Conservation (phyloP, 2,797 vertebrate genomes). For the Phoebastria nigripes region DNA sequence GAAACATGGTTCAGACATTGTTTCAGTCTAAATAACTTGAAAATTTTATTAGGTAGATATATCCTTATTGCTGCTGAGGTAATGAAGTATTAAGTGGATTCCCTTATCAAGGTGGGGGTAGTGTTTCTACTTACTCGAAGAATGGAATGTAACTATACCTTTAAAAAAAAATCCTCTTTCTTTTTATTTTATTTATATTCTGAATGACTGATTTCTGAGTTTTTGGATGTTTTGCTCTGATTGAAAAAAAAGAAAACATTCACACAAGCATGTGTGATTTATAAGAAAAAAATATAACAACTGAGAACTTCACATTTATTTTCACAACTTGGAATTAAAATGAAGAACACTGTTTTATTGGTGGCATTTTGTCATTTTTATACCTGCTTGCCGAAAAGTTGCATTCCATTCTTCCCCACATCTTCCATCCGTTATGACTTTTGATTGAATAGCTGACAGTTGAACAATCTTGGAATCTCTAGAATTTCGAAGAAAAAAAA, state of each 20-base stretch:
- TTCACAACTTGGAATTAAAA: neutral
- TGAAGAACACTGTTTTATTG: neutral
- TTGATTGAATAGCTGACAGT: neutral
- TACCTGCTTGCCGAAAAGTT: neutral
- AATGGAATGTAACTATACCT: neutral
- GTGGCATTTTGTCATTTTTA: slow-evolving; percentile 27
- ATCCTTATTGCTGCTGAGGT: neutral
- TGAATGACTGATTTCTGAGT: neutral
- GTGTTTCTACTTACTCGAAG: neutral
- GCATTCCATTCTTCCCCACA: neutral
- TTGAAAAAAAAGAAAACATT: neutral
- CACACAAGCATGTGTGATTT: neutral
- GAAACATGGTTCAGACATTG: neutral
- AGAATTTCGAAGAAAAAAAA: neutral
- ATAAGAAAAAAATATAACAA: neutral
- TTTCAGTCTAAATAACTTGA: neutral
- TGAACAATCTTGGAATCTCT: neutral
- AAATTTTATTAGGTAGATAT: neutral
- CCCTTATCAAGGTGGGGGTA: neutral
- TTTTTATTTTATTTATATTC: neutral
- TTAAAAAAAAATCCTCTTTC: neutral
- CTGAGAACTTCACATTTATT: neutral
- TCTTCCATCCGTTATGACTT: neutral
- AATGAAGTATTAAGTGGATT: neutral
- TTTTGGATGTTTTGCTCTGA: neutral